These are phyloP conservation scores for Zaprionus obscuricornis DNA, from an alignment of 2,888 invertebrate genomes.

Conservation along the genomic window DNA sequence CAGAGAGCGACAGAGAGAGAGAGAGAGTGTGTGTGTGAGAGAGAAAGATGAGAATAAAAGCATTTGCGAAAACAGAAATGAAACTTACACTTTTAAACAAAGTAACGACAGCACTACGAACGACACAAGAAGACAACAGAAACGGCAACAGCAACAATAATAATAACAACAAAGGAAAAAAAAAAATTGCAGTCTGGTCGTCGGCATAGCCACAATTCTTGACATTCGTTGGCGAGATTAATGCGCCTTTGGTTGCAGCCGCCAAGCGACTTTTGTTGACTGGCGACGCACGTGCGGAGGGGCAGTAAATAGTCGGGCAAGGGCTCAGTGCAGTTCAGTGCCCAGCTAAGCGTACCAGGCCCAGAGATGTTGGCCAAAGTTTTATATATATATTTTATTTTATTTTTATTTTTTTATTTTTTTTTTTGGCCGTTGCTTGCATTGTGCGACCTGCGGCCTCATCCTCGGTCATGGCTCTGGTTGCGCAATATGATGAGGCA, in stretches of 20 bases:
- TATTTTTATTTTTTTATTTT: not conserved
- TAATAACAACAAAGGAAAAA: constrained; percentile 6
- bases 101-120: constrained; percentile 21
- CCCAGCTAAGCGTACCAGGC: constrained; percentile 19
- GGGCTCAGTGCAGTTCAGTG: constrained; percentile 44
- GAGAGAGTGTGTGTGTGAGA: constrained; percentile 23
- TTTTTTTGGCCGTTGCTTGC: constrained; percentile 40
- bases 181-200: constrained; percentile 42
- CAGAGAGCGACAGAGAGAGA: no score
- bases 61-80: constrained; percentile 71
- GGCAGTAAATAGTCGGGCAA: no score
- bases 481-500: constrained; percentile 59
- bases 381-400: constrained; percentile 17
- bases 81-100: constrained; percentile 74
- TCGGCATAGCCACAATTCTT: constrained; percentile 75
- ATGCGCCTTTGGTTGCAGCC: constrained; percentile 76
- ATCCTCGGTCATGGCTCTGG: constrained; percentile 54
- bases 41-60: constrained; percentile 29
- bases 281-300: no score
- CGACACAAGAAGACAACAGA: not conserved
- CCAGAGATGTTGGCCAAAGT: constrained; percentile 43
- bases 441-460: constrained; percentile 49
- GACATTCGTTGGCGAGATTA: constrained; percentile 77
- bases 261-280: constrained; percentile 31
- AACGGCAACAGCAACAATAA: not conserved